Conservation (phyloP, 2,113 vertebrate genomes). For the Zeus faber region DNA sequence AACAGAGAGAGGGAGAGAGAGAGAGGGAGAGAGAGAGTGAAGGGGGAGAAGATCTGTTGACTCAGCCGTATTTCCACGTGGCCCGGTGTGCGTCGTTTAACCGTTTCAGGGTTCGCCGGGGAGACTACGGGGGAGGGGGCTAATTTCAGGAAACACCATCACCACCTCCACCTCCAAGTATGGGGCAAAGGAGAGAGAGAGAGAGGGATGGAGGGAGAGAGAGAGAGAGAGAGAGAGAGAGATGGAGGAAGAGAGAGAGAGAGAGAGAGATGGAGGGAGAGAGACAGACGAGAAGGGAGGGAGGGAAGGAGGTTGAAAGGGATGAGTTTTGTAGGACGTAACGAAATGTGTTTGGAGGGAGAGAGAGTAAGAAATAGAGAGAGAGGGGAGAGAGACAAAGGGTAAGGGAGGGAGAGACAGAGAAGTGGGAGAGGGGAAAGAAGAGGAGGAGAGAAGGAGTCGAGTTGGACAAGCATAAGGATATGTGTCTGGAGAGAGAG, state of each 20-base stretch:
- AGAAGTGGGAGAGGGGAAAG: background rate
- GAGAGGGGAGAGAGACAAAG: no score
- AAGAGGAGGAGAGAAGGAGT: slow-evolving; percentile 27
- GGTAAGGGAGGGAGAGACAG: no score
- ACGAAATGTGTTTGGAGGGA: no score
- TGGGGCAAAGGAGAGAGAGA: slow-evolving; percentile 71
- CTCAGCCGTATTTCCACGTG: no score
- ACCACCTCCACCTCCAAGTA: no score
- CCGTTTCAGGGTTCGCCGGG: no score
- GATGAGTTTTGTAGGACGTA: slow-evolving; percentile 86
- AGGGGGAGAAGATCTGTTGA: no score
- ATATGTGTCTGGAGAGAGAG: no score
- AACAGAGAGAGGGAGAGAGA: slow-evolving; percentile 1
- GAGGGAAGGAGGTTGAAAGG: slow-evolving; percentile 57
- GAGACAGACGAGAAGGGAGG: slow-evolving; percentile 51
- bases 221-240: slow-evolving; percentile 32
- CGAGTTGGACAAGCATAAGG: slow-evolving; percentile 72
- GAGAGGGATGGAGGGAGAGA: slow-evolving; percentile 81
- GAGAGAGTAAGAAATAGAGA: no score
- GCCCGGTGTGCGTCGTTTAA: no score
- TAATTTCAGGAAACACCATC: no score
- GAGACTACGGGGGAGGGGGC: no score
- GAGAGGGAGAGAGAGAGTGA: slow-evolving; percentile 68
- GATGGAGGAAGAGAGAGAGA: slow-evolving; percentile 37
- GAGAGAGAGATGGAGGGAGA: slow-evolving; percentile 62